Percentiles rank a stretch among this genome's conserved stretches.
phyloP scores from a whole-genome alignment of 2,113 vertebrate genomes.

The Lathamus discolor region DNA sequence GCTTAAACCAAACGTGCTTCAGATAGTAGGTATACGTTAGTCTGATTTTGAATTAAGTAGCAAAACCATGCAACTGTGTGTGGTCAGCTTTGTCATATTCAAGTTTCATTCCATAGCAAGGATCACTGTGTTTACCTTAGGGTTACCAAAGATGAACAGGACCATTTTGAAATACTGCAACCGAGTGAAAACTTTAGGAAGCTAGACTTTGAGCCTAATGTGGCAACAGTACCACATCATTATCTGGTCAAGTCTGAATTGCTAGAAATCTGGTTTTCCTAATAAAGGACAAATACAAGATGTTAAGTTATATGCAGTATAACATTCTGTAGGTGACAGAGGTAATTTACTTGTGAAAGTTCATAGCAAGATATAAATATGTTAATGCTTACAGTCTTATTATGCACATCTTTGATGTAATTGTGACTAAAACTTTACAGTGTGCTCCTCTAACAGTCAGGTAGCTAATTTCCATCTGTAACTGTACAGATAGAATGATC shows the following conservation, averaged over 20 bases:
- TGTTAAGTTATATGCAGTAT: neutral
- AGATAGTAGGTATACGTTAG: neutral
- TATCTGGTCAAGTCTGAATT: neutral
- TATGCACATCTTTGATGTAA: neutral
- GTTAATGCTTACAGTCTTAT: neutral
- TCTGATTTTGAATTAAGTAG: neutral
- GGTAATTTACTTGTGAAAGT: neutral
- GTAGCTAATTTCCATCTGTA: neutral
- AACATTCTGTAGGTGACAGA: neutral
- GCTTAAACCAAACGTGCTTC: neutral
- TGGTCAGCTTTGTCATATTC: neutral
- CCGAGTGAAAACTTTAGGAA: neutral
- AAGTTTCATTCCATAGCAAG: neutral
- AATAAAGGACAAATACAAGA: neutral
- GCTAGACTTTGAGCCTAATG: neutral
- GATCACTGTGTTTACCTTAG: fast-evolving
- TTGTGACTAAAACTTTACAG: neutral
- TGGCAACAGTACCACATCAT: fast-evolving
- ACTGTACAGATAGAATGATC: neutral
- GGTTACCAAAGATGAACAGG: neutral
- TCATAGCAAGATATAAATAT: neutral
- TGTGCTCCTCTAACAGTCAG: neutral
- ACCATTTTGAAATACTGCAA: neutral
- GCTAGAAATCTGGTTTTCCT: neutral
- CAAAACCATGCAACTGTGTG: neutral